These are phyloP conservation scores for Catalaphyllia jardinei DNA, from an alignment of 64 coral and sea anemone species.

Conservation along the genomic window DNA sequence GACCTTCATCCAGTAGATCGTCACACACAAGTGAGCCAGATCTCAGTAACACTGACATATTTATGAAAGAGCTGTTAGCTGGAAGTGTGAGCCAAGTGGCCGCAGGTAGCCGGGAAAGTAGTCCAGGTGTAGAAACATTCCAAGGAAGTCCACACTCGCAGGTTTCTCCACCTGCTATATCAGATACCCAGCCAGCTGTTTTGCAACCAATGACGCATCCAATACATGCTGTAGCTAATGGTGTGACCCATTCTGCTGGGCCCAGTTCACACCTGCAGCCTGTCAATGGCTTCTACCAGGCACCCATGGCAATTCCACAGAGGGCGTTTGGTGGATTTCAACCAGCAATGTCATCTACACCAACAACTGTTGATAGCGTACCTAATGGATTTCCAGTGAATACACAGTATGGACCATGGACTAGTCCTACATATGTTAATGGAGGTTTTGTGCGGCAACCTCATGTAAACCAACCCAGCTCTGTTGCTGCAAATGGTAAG, in stretches of 20 bases:
- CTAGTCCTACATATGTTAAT: constrained; percentile 1
- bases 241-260: background rate
- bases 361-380: constrained; percentile 27
- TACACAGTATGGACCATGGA: constrained; percentile 28
- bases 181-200: constrained; percentile 33
- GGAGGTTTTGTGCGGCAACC: background rate
- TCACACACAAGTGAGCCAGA: constrained; percentile 38
- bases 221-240: constrained; percentile 6
- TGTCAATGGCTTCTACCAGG: constrained; percentile 28
- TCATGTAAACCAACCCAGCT: background rate
- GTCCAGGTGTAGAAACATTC: constrained; percentile 19
- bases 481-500: constrained; percentile 18
- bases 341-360: constrained; percentile 84
- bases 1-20: constrained; percentile 28
- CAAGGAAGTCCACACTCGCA: constrained; percentile 20
- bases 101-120: background rate
- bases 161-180: constrained; percentile 31
- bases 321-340: constrained; percentile 57
- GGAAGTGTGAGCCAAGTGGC: background rate
- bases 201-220: constrained; percentile 25
- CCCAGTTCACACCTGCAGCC: constrained; percentile 2
- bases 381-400: constrained; percentile 42
- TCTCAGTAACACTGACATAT: constrained; percentile 53
- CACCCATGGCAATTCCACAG: constrained; percentile 19
- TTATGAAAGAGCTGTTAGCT: constrained; percentile 38